Base-by-base conservation (phyloP, 2,888 invertebrate genomes). In the Morpho helenor region DNA sequence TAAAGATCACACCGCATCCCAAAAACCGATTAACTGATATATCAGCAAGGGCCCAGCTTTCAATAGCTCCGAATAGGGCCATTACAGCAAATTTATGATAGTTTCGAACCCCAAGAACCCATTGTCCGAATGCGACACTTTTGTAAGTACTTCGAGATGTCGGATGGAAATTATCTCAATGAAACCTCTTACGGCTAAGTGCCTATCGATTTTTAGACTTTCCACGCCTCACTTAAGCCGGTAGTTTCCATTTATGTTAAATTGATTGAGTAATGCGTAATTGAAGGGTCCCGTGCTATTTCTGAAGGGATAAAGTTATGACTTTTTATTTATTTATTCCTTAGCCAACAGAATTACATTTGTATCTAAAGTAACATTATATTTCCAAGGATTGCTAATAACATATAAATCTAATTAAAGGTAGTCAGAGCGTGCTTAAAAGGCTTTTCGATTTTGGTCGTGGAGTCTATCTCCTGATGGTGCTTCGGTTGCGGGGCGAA, bases 91-190 rank as follows among this genome's bases (percentile, higher is more conserved):
- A 70, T 70, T 70, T 70, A 70, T 70, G 63, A 66, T 65, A 66
- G 65, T 64, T 63, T 54, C 58, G 63, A 59, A 61, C 66, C 63
- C 58, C 54, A 56, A 48, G 64, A 60, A 52, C 59, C 71, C 66
- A 69, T 72, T 72, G 71, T 72, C 68, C 71, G 63, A 65, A 61
- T 62, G 64, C 67, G 70, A 69, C 66, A 69, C 72, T 72, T 71
- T 71, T 71, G 70, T 67, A 58, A 66, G 67, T 63, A 66, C 65
- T 64, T 67, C 54, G 57, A 64, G 63, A 72, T 67, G 66, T 67
- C 56, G 61, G 64, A 62, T 65, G 63, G 59, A 66, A 68, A 70
- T 69, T 71, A 71, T 69, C 52, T 52, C 55, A 58, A 46, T 40
- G 52, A 52, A 49, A 52, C 53, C 47, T 39, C 46, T 52, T 16